phyloP scores from a whole-genome alignment of 2,888 invertebrate genomes.

The Coecobrya sp. region DNA sequence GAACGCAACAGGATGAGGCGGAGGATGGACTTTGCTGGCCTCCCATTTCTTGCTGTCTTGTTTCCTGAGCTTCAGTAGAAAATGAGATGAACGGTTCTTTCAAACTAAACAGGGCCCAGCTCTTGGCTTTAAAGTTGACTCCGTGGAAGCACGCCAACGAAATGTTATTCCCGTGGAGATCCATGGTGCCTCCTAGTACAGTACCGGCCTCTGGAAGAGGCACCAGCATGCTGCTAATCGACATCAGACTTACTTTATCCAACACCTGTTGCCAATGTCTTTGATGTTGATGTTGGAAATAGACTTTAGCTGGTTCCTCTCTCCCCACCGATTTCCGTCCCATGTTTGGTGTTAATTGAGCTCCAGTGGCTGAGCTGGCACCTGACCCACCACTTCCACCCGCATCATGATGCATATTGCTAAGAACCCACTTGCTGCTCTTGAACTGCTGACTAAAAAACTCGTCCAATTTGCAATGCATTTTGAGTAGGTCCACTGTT shows the following conservation, averaged over 20 bases:
- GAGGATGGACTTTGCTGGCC: slow-evolving; percentile 87
- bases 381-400: slow-evolving; percentile 88
- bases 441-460: slow-evolving; percentile 99
- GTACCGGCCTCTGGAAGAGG: slow-evolving; percentile 90
- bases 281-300: slow-evolving; percentile 90
- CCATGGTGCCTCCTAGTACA: slow-evolving; percentile 95
- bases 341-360: slow-evolving; percentile 70
- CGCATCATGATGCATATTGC: slow-evolving; percentile 88
- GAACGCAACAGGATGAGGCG: slow-evolving; percentile 90
- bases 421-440: slow-evolving; percentile 93
- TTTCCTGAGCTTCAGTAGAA: slow-evolving; percentile 97
- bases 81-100: slow-evolving; percentile 97
- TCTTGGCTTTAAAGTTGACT: slow-evolving; percentile 98
- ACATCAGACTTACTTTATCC: slow-evolving; percentile 93
- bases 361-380: slow-evolving; percentile 54
- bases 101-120: slow-evolving; percentile 98
- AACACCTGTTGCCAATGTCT: slow-evolving; percentile 98
- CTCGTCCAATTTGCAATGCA: slow-evolving; percentile 98
- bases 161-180: slow-evolving; percentile 95
- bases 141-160: slow-evolving; percentile 99
- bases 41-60: slow-evolving; percentile 89
- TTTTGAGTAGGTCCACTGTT: slow-evolving; percentile 98
- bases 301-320: slow-evolving; percentile 22
- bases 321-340: slow-evolving; percentile 20
- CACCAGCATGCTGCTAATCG: slow-evolving; percentile 89